phyloP scores from a whole-genome alignment of 1,140 invertebrate species.

The Euschistus heros region DNA sequence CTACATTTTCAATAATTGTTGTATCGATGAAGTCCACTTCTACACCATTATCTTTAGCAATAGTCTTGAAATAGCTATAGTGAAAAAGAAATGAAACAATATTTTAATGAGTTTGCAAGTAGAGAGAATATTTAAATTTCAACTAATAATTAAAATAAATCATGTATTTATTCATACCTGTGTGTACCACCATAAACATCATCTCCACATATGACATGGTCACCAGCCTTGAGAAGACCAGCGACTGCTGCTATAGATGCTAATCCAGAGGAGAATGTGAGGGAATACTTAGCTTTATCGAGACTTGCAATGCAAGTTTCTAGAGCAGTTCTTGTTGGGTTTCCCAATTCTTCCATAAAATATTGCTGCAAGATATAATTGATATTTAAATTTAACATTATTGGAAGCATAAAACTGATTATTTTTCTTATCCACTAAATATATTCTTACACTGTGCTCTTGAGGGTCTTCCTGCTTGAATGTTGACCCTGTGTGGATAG shows the following conservation, averaged over 20 bases:
- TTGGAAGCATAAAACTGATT: too few relatives aligned
- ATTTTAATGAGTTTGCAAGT: too few relatives aligned
- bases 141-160: too few relatives aligned
- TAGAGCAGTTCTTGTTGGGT: constrained; percentile 82
- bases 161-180: constrained; percentile 32
- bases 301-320: constrained; percentile 83
- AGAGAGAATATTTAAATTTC: too few relatives aligned
- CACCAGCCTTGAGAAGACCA: constrained; percentile 66
- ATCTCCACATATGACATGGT: constrained; percentile 84
- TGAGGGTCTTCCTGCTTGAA: constrained; percentile 83
- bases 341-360: constrained; percentile 89
- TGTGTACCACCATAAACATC: constrained; percentile 94
- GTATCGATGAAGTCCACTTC: constrained; percentile 70
- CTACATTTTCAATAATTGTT: constrained; percentile 53
- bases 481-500: constrained; percentile 83
- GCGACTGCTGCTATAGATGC: constrained; percentile 69
- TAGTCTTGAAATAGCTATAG: constrained; percentile 39
- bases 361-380: constrained; percentile 53
- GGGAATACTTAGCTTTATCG: constrained; percentile 79
- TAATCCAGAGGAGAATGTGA: constrained; percentile 81
- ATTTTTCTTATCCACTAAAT: too few relatives aligned
- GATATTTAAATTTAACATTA: too few relatives aligned
- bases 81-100: too few relatives aligned
- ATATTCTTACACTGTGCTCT: constrained; percentile 34
- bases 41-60: constrained; percentile 56